A percentile compares a stretch with the other conserved stretches of the same genome.
Evolutionary conservation across 23 tunicate species (phyloP).

Genomic region (Ciona savignyi): DNA sequence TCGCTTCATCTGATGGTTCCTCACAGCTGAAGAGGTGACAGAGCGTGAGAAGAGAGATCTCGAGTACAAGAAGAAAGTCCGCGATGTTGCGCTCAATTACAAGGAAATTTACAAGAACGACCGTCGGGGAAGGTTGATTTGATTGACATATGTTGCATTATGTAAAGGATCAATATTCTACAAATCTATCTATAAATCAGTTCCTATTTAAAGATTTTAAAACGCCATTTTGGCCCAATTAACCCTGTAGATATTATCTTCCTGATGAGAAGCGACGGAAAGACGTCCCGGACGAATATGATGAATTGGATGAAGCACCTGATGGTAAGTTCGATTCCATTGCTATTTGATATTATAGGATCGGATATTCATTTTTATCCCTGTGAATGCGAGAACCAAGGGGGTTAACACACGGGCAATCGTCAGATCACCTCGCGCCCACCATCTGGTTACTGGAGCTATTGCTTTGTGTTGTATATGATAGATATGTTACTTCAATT

Average conservation of each 20-base stretch:
- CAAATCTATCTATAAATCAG: too few species aligned
- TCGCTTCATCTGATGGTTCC: not conserved
- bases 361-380: too few species aligned
- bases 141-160: not conserved
- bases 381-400: too few species aligned
- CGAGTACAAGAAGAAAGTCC: conserved; percentile 73
- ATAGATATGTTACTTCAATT: too few species aligned
- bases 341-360: too few species aligned
- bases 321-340: too few species aligned
- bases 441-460: too few species aligned
- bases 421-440: too few species aligned
- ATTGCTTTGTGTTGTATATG: too few species aligned
- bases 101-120: conserved; percentile 62
- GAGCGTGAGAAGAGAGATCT: conserved; percentile 46
- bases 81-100: conserved; percentile 73
- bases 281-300: conserved; percentile 83
- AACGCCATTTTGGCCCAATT: not conserved
- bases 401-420: too few species aligned
- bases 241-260: conserved; percentile 41
- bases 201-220: not conserved
- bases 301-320: conserved; percentile 47
- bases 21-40: conserved; percentile 61
- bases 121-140: conserved; percentile 56
- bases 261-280: conserved; percentile 76
- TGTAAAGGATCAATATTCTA: not conserved